These are phyloP conservation scores for Oreocharis arfaki DNA, from an alignment of 2,113 vertebrate genomes.

Conservation along the genomic window DNA sequence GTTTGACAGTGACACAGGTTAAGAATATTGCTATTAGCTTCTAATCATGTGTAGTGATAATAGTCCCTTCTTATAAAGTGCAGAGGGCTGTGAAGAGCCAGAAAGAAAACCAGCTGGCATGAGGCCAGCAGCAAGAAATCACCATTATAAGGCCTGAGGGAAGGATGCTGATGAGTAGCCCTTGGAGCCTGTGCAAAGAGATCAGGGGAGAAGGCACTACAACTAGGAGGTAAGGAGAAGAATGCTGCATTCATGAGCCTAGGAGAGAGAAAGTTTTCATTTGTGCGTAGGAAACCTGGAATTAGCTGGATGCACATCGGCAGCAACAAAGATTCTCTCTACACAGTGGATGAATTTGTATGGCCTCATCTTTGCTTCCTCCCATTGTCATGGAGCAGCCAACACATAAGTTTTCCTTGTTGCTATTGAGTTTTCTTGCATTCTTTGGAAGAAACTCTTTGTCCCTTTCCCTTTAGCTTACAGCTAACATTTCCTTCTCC, in stretches of 20 bases:
- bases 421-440: not conserved
- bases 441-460: not conserved
- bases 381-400: not conserved
- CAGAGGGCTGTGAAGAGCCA: not conserved
- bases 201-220: not conserved
- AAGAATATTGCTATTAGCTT: conserved; percentile 23
- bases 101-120: not conserved
- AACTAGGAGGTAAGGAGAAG: not conserved
- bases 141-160: not conserved
- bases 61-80: not conserved
- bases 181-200: not conserved
- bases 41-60: not conserved
- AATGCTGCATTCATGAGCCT: not conserved
- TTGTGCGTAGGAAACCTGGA: not conserved
- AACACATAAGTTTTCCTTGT: not conserved
- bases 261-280: not conserved
- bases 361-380: not conserved
- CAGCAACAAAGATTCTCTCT: not conserved
- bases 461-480: not conserved
- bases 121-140: not conserved
- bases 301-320: not conserved
- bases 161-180: not conserved
- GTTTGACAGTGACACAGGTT: not conserved
- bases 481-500: not conserved
- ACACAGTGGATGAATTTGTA: not conserved